These are phyloP conservation scores for Crocidura indochinensis DNA, from an alignment of 2,797 vertebrate species.

Conservation along the genomic window DNA sequence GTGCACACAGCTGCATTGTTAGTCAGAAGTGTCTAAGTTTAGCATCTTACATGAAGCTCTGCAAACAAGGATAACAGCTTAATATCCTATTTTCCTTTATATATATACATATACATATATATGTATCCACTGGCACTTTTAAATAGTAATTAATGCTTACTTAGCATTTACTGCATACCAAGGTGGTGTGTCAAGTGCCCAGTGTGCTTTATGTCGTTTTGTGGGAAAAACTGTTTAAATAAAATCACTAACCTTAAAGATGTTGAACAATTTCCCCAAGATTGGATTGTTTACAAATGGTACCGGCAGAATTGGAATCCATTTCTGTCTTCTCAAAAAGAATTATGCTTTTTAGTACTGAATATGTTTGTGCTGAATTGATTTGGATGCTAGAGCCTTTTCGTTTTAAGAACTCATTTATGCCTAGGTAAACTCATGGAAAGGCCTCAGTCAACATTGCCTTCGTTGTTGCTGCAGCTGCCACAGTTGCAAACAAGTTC, in stretches of 20 bases:
- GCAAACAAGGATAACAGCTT: background rate
- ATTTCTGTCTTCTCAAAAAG: constrained; percentile 29
- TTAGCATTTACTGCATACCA: constrained; percentile 26
- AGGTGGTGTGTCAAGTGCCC: background rate
- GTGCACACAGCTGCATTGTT: background rate
- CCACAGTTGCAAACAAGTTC: constrained; percentile 19
- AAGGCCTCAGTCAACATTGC: background rate
- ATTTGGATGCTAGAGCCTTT: constrained; percentile 55
- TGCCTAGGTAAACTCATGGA: constrained; percentile 38
- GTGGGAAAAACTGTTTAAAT: background rate
- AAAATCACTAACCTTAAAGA: constrained; percentile 6
- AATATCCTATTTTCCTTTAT: background rate
- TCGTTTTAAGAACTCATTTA: constrained; percentile 27
- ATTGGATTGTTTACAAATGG: background rate
- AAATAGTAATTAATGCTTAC: constrained; percentile 20
- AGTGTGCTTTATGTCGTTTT: constrained; percentile 35
- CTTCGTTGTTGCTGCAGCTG: background rate
- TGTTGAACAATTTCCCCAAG: background rate
- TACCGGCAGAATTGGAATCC: background rate
- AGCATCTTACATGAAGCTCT: background rate
- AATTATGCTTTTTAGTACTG: background rate
- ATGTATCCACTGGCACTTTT: background rate
- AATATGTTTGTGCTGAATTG: background rate
- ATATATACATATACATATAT: too few species aligned
- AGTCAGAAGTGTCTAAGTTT: background rate